Evolutionary conservation across 2,888 invertebrate species (phyloP), one percentile per base, ranked within the genome.

Genomic region (Andrena minutula): DNA sequence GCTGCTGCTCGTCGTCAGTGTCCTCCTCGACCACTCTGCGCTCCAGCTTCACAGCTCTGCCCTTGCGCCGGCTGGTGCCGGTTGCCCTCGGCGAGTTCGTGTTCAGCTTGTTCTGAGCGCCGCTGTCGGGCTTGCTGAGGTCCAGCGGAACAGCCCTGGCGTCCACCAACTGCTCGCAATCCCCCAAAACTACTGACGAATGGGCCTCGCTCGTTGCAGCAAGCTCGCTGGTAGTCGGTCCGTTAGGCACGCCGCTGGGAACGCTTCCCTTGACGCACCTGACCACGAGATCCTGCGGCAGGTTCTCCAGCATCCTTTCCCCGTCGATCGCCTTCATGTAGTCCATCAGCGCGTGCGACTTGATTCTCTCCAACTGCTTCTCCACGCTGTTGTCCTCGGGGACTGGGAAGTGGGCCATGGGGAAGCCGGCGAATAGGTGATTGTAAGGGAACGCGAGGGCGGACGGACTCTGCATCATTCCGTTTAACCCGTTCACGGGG

Each of bases 1-100:
- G 5, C 7, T 6, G 35, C 0, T 12, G 60, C 0, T 92, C 89
- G 0, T 94, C 94, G 8, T 95, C 95, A 2, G 94, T 94, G 32
- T 92, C 89, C 10, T 91, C 84, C 66, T 95, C 95, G 94, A 16
- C 95, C 92, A 1, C 94, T 94, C 95, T 94, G 32, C 95, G 95
- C 84, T 98, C 97, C 71, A 98, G 94, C 89, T 98, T 98, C 89
- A 96, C 96, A 0, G 98, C 98, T 68, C 96, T 96, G 0, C 98
- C 98, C 94, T 99, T 99, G 87, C 99, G 96, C 28, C 98, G 95
- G 88, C 96, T 96, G 8, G 89, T 91, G 0, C 90, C 89, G 0
- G 76, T 82, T 0, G 74, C 70, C n/a, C 32, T 87, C 0, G 82
- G 77, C 0, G 86, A 85, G 10, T 70, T 83, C 4, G 66, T 23